Percentiles rank a stretch among this genome's conserved stretches.
These are phyloP conservation scores for Nasonia oneida DNA, from an alignment of 2,888 invertebrate species.

Conservation along the genomic window DNA sequence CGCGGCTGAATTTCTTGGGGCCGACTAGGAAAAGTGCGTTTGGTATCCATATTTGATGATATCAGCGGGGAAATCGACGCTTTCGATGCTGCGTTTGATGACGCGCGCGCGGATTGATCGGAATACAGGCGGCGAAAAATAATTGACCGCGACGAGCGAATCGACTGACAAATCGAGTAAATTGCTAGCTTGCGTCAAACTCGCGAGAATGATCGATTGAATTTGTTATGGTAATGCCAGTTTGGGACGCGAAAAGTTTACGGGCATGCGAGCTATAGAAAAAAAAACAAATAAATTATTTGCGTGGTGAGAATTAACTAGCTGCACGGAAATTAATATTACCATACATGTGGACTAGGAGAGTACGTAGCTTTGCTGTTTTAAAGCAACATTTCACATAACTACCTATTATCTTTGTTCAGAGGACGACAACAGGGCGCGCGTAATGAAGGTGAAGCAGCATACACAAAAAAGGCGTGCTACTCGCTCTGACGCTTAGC, in stretches of 20 bases:
- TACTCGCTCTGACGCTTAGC: too few species aligned
- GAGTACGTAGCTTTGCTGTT: too few species aligned
- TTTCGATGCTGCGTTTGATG: conserved; percentile 1
- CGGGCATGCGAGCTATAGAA: not conserved
- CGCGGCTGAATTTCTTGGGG: not conserved
- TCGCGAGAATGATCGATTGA: not conserved
- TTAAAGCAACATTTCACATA: too few species aligned
- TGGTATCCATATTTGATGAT: conserved; percentile 18
- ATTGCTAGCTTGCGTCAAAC: not conserved
- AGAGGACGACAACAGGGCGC: too few species aligned
- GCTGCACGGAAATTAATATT: too few species aligned
- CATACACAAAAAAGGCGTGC: too few species aligned
- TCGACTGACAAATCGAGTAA: conserved; percentile 3
- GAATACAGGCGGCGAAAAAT: not conserved
- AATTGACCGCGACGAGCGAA: not conserved
- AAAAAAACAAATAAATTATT: too few species aligned
- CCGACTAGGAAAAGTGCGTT: conserved; percentile 30
- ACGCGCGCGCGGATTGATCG: not conserved
- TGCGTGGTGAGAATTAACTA: too few species aligned
- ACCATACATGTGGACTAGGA: too few species aligned
- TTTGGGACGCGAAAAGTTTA: not conserved
- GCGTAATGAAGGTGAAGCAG: too few species aligned
- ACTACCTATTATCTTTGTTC: too few species aligned
- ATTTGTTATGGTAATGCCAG: not conserved
- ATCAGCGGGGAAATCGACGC: not conserved